These are phyloP conservation scores for Drosophila prolongata DNA, from an alignment of 2,888 invertebrate genomes.

Conservation along the genomic window DNA sequence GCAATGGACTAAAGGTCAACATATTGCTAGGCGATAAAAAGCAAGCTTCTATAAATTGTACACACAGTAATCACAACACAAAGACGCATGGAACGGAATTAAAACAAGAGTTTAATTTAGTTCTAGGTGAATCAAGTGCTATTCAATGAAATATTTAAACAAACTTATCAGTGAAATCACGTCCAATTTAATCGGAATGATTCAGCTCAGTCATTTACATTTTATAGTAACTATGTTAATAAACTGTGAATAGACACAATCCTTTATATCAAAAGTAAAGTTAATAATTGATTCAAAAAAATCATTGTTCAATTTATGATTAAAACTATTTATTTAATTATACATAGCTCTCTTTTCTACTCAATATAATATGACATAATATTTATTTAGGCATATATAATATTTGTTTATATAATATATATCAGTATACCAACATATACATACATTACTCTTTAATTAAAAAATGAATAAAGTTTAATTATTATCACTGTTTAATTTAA, in stretches of 20 bases:
- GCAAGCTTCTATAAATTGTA: conserved; percentile 30
- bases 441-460: too few relatives aligned
- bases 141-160: conserved; percentile 14
- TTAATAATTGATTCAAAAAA: background rate
- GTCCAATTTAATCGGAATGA: conserved; percentile 6
- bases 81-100: conserved; percentile 15
- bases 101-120: conserved; percentile 20
- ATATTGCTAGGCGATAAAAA: conserved; percentile 63
- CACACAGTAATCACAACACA: conserved; percentile 19
- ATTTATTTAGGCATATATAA: background rate
- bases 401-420: too few relatives aligned
- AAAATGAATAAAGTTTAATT: too few relatives aligned
- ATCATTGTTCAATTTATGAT: too few relatives aligned
- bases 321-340: too few relatives aligned
- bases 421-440: too few relatives aligned
- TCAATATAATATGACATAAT: background rate
- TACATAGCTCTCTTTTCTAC: background rate
- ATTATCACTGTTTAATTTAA: too few relatives aligned
- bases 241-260: too few relatives aligned
- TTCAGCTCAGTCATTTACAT: conserved; percentile 8
- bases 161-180: conserved; percentile 21
- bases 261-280: conserved; percentile 4
- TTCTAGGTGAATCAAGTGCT: conserved; percentile 14
- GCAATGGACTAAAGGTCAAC: conserved; percentile 68
- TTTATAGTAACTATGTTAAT: conserved; percentile 19